Evolutionary conservation across 2,113 vertebrate genomes (phyloP).

Genomic region (Scophthalmus maximus): DNA sequence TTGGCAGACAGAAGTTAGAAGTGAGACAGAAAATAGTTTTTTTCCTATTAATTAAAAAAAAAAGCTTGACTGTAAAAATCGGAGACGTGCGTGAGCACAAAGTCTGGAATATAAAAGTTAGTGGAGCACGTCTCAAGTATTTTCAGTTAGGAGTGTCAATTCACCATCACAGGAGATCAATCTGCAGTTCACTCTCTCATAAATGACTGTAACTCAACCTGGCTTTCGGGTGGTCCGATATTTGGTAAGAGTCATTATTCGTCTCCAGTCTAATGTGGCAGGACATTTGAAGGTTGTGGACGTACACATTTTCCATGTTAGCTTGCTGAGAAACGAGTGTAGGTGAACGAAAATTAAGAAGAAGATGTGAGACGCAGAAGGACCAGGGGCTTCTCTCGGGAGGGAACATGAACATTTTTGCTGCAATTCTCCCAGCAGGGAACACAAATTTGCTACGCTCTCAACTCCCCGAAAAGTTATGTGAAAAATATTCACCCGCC

Average conservation of each 20-base stretch:
- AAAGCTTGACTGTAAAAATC: no score
- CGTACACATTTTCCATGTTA: not conserved
- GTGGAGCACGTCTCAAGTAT: not conserved
- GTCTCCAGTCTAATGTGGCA: conserved; percentile 5
- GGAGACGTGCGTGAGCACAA: no score
- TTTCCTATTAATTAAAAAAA: no score
- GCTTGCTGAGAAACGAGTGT: not conserved
- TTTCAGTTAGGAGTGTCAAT: not conserved
- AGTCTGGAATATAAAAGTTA: no score
- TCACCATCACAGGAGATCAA: not conserved
- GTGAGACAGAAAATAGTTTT: no score
- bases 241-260: not conserved
- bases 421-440: conserved; percentile 38
- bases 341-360: not conserved
- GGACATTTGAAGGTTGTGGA: not conserved
- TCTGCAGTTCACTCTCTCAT: no score
- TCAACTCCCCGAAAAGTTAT: conserved; percentile 31
- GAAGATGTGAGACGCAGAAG: conserved; percentile 2
- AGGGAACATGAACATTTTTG: conserved; percentile 16
- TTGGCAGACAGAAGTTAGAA: no score
- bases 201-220: no score
- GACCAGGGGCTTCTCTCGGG: conserved; percentile 23
- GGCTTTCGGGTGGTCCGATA: not conserved
- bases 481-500: conserved; percentile 33
- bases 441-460: conserved; percentile 33